Base-by-base conservation (phyloP, 2,888 invertebrate species). In the Andrena haemorrhoa region DNA sequence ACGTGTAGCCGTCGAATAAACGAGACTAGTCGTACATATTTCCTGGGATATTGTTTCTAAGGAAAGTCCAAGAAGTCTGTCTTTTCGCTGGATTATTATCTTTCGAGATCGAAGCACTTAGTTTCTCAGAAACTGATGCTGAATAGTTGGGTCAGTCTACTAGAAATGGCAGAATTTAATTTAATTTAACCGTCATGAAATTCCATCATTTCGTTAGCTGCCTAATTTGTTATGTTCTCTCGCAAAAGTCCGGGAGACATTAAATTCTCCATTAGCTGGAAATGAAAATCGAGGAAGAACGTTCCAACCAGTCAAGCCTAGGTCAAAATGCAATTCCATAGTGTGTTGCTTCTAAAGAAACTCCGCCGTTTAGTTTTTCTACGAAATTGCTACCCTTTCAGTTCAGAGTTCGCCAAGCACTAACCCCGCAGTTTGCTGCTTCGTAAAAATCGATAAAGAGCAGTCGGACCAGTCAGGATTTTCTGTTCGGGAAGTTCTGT, bases 381-480 rank as follows among this genome's bases (percentile, higher is more conserved):
- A 51, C 51, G 51, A 51, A 51, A 51, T 51, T 51, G 20, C 20
- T 51, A 51, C 20, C 2, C 8, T 51, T 51, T 51, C 7, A 51
- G 20, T 20, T 51, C 49, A 33, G 70, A 84, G 70, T 49, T 41
- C 65, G 61, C 35, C 29, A 60, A 71, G 26, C 58, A 49, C 71
- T 71, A 65, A 66, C 69, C 35, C 58, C 73, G 60, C 53, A 41
- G 41, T 51, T 41, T 69, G 79, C 69, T 81, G 78, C 58, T 76
- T 79, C 84, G 70, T 84, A 85, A 85, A 88, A 86, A 66, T 75
- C 79, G 80, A 82, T 51, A 51, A 51, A 51, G 84, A 80, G 80
- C 78, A 70, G 63, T 63, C 20, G 63, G 31, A 51, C 7, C 20
- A 20, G 51, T 51, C 51, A 26, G 23, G 23, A 23, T 56, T 23